Evolutionary conservation across 2,888 invertebrate species (phyloP), one percentile per base, ranked within the genome.

Genomic region (Amphipyra berbera): DNA sequence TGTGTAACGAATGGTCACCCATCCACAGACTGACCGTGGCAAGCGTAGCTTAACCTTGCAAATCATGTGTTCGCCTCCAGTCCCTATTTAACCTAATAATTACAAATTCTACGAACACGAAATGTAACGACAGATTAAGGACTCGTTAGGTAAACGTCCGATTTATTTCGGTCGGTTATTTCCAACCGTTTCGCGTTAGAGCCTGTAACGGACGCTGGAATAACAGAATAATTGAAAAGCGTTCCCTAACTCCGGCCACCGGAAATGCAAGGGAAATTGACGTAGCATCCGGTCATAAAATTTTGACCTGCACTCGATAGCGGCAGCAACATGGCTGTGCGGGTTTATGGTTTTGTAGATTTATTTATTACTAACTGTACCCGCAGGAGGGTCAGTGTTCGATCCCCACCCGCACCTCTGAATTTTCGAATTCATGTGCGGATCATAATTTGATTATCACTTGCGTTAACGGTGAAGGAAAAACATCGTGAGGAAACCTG

Each of bases 201-300:
- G n/a, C 4, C 59, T 48, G 54, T 35, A 63, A 41, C 47, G 54
- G 44, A 49, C 55, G 54, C 49, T 38, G 61, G 42, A 48, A 64
- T 68, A 62, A 63, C 54, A 48, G 71, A 81, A 81, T 79, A 74
- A 80, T 79, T 81, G 70, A 81, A 72, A 70, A 66, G 53, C 61
- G 44, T 71, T 52, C 21, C 47, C 46, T 38, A 48, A 48, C 56
- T 53, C 52, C 68, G 55, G 75, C 65, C 68, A 50, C 59, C 75
- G 85, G 86, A 81, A 81, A 77, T 80, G 73, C 76, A 61, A 52
- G 55, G 84, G 85, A 85, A 84, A 86, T 85, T 80, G 83, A 83
- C 77, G 61, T 72, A 78, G 64, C 73, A 73, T 83, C 83, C 73
- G 54, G 63, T 66, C 55, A 74, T 81, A 73, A 73, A 82, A 77